Evolutionary conservation across 35 echinoderm and acorn worm species (phyloP), one percentile per base, ranked within the genome.

Genomic region (Amphiura filiformis): DNA sequence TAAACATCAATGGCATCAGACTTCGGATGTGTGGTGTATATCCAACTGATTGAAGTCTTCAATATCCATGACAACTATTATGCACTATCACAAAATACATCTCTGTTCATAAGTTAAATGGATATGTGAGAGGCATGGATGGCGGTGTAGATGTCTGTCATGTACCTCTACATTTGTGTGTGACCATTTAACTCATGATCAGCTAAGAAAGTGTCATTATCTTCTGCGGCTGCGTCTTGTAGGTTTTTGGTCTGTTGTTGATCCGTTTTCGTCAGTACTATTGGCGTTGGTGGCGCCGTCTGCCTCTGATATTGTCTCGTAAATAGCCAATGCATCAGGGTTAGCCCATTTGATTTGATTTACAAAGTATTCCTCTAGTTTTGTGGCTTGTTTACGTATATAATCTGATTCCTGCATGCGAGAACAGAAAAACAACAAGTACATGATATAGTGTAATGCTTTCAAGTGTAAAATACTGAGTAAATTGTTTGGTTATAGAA

Each of bases 271-370:
- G 7, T 52, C 7, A 52, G 44, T 52, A 52, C 44, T 52, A 7
- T 52, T 20, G 20, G n/a, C n/a, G n/a, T n/a, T n/a, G n/a, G 7
- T 52, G 7, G 7, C 42, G 14, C 32, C 79, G 0, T 70, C 65
- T 38, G 61, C 84, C 20, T 86, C 84, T 7, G 22, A 17, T 70
- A 36, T 39, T 38, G 61, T 75, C 31, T 90, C 28, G 80, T 81
- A 90, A 11, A 78, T 39, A 28, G 77, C 81, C 0, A 75, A 41
- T 9, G 76, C 88, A 14, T 82, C 61, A 13, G 57, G 26, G 28
- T 83, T 44, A 40, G 82, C 39, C 88, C 88, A 90, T 37, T 90
- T 90, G 32, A 90, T 65, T 22, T 76, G 39, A 33, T 90, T 90
- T 30, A 64, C 39, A 52, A 77, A 90, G 81, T 84, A 90, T n/a